Conservation (phyloP, 2,113 vertebrate species). For the Bufo gargarizans region DNA sequence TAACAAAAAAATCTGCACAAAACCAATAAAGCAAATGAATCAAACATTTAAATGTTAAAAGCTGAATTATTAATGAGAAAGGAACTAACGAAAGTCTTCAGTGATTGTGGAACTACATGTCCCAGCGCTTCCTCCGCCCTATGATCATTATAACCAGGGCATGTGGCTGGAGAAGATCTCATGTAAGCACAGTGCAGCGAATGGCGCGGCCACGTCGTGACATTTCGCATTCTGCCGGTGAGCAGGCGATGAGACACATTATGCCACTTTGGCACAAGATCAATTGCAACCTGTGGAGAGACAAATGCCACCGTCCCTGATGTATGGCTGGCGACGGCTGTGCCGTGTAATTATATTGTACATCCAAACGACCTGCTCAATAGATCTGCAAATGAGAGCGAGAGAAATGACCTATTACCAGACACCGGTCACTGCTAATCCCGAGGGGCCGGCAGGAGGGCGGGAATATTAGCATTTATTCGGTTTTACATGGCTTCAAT, state of each 20-base stretch:
- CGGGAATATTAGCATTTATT: not conserved
- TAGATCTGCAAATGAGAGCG: conserved; percentile 8
- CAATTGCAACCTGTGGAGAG: not conserved
- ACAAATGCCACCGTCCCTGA: not conserved
- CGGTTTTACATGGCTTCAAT: not conserved
- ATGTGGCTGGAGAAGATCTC: not conserved
- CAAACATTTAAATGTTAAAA: not conserved
- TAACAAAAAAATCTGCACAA: no score
- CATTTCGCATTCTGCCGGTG: conserved; percentile 28
- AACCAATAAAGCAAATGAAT: not conserved
- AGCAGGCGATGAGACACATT: not conserved
- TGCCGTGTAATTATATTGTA: conserved; percentile 26
- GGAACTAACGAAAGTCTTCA: not conserved
- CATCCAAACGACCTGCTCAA: not conserved
- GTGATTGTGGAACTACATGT: not conserved
- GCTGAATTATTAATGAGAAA: not conserved
- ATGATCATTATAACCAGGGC: not conserved
- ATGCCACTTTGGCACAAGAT: not conserved
- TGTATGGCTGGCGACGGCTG: fast-evolving
- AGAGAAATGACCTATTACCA: not conserved
- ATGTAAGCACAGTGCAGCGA: not conserved
- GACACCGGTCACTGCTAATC: not conserved
- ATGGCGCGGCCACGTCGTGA: not conserved
- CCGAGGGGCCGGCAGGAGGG: not conserved
- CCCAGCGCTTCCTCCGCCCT: not conserved